Conservation (phyloP, 2,113 vertebrate genomes). For the Phoenicopterus ruber region DNA sequence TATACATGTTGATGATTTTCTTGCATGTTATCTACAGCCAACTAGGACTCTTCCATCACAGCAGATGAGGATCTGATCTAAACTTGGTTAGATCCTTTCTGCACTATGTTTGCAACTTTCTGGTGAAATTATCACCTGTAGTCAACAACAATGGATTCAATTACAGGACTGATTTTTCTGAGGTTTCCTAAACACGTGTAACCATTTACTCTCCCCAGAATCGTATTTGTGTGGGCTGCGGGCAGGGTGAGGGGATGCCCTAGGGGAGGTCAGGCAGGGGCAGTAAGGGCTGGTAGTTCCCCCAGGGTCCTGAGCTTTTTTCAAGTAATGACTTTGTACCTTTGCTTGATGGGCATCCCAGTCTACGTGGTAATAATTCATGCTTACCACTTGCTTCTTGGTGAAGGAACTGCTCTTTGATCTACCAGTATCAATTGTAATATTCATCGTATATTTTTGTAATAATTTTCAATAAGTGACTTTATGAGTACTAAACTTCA, state of each 20-base stretch:
- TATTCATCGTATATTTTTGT: neutral
- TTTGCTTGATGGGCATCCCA: neutral
- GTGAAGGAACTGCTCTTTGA: neutral
- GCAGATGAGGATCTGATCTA: neutral
- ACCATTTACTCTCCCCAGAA: neutral
- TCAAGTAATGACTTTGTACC: neutral
- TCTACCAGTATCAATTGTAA: neutral
- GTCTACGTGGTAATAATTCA: neutral
- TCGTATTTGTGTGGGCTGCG: rapidly evolving
- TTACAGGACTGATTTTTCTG: neutral
- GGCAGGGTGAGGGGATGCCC: neutral
- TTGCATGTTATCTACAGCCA: neutral
- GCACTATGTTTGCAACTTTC: neutral
- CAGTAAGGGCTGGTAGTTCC: neutral
- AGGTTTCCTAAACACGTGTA: neutral
- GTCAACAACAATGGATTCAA: neutral
- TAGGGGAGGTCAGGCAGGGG: neutral
- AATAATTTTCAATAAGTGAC: neutral
- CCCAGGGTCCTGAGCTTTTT: neutral
- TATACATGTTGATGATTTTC: neutral
- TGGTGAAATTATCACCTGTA: neutral
- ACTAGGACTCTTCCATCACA: neutral
- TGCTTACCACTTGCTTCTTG: neutral
- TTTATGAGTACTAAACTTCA: neutral
- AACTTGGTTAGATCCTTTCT: neutral